These are phyloP conservation scores for Bibio marci DNA, from an alignment of 2,888 invertebrate species.

Conservation along the genomic window DNA sequence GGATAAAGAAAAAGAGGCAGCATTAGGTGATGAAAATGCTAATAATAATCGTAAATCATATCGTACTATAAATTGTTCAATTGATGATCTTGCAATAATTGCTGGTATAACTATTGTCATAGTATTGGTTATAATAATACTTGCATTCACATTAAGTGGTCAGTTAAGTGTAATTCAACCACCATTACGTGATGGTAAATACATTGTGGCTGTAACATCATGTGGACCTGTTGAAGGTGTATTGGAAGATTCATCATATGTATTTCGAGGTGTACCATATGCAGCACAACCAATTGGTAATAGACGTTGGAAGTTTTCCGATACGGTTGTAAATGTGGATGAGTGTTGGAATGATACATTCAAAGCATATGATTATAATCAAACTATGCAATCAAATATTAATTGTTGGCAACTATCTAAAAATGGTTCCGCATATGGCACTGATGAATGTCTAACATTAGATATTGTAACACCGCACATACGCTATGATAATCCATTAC, in stretches of 20 bases:
- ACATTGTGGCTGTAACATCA: slow-evolving; percentile 50
- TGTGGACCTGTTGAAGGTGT: slow-evolving; percentile 68
- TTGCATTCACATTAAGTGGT: slow-evolving; percentile 43
- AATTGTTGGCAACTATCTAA: slow-evolving; percentile 51
- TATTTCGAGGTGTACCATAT: slow-evolving; percentile 69
- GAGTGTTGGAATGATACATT: slow-evolving; percentile 67
- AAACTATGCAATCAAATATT: too few species aligned
- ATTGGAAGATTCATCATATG: slow-evolving; percentile 58
- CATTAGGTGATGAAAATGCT: slow-evolving; percentile 20
- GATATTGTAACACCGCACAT: slow-evolving; percentile 72
- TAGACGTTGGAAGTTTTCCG: slow-evolving; percentile 52
- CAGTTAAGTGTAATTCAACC: slow-evolving; percentile 36
- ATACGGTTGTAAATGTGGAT: slow-evolving; percentile 44
- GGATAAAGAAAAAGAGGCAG: slow-evolving; percentile 15
- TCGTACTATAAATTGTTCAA: slow-evolving; percentile 47
- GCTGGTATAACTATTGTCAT: slow-evolving; percentile 41
- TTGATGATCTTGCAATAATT: slow-evolving; percentile 39
- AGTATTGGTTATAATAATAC: slow-evolving; percentile 41
- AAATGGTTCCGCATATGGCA: slow-evolving; percentile 46
- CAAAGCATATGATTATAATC: slow-evolving; percentile 32
- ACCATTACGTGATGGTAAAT: slow-evolving; percentile 54
- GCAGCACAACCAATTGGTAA: slow-evolving; percentile 54
- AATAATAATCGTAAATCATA: slow-evolving; percentile 37
- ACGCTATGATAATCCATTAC: slow-evolving; percentile 57
- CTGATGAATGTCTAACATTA: slow-evolving; percentile 67